Evolutionary conservation across 2,797 vertebrate species (phyloP).

Genomic region (Coendou prehensilis): DNA sequence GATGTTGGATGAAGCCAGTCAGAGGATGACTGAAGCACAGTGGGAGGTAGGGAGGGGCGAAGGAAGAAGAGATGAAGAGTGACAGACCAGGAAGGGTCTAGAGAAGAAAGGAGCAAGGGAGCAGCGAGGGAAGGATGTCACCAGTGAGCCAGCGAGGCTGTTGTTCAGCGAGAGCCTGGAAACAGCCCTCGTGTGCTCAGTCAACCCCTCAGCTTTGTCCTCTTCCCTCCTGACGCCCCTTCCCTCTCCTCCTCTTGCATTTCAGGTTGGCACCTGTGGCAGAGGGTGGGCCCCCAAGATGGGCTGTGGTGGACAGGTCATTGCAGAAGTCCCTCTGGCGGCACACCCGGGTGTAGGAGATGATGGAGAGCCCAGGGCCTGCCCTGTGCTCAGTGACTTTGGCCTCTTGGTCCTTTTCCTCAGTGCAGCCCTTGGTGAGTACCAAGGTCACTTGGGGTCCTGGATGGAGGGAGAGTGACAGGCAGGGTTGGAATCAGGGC

Average conservation of each 20-base stretch:
- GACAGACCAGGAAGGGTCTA: neutral
- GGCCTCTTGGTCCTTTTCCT: neutral
- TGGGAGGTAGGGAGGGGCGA: no score
- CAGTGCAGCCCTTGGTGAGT: slow-evolving; percentile 66
- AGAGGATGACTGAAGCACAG: neutral
- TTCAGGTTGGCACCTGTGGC: neutral
- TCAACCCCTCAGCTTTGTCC: neutral
- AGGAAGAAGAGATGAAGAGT: no score
- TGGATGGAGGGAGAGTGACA: neutral
- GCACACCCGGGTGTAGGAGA: slow-evolving; percentile 75
- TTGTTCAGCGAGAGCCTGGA: no score
- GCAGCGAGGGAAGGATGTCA: accelerated
- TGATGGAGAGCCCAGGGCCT: neutral
- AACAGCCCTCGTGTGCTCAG: no score
- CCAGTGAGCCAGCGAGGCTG: neutral
- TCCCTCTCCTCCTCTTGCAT: accelerated
- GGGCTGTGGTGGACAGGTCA: neutral
- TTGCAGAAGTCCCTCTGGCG: slow-evolving; percentile 43
- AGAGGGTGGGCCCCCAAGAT: neutral
- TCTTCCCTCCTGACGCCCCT: neutral
- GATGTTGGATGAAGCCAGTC: neutral
- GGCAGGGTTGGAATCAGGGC: accelerated
- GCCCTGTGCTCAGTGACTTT: slow-evolving; percentile 4
- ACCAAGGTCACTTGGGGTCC: neutral
- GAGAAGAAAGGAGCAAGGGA: neutral